These are phyloP conservation scores for Hypomecis punctinalis DNA, from an alignment of 2,888 invertebrate species.

Conservation along the genomic window DNA sequence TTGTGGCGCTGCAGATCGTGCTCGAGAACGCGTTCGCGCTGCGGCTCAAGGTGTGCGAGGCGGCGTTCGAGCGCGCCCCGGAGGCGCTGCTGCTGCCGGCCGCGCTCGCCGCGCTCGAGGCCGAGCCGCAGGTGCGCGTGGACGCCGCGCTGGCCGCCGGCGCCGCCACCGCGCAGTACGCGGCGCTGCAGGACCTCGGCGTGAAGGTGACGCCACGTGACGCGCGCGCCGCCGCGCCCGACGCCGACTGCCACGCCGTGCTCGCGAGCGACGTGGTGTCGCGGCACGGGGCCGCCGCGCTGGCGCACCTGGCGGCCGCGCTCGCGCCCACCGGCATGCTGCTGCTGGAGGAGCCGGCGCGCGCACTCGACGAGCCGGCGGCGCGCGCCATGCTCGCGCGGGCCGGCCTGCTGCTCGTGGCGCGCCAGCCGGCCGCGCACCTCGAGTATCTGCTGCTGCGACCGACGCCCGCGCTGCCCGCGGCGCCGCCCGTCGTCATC, in stretches of 20 bases:
- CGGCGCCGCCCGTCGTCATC: conserved; percentile 80
- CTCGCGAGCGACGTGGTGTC: conserved; percentile 87
- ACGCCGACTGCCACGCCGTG: conserved; percentile 88
- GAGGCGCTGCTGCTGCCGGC: conserved; percentile 88
- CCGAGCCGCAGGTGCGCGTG: conserved; percentile 89
- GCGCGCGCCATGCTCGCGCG: conserved; percentile 62
- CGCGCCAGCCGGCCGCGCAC: conserved; percentile 85
- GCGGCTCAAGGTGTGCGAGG: conserved; percentile 91
- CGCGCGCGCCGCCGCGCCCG: conserved; percentile 80
- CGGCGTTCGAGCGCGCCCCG: conserved; percentile 84
- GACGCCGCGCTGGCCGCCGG: conserved; percentile 82
- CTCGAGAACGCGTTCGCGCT: conserved; percentile 90
- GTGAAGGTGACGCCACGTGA: conserved; percentile 86
- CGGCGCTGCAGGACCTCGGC: conserved; percentile 84
- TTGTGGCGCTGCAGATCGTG: conserved; percentile 89
- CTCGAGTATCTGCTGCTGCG: conserved; percentile 88
- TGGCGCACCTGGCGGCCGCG: conserved; percentile 86
- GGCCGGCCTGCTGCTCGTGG: conserved; percentile 65
- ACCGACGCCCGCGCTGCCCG: conserved; percentile 84
- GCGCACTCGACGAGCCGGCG: conserved; percentile 72
- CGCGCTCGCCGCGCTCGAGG: conserved; percentile 87
- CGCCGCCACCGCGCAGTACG: conserved; percentile 79
- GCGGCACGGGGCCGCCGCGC: conserved; percentile 79
- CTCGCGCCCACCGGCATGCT: conserved; percentile 89
- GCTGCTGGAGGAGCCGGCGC: conserved; percentile 88